Evolutionary conservation across 2,797 vertebrate species (phyloP), one percentile per base, ranked within the genome.

Genomic region (Macroramphosus scolopax): DNA sequence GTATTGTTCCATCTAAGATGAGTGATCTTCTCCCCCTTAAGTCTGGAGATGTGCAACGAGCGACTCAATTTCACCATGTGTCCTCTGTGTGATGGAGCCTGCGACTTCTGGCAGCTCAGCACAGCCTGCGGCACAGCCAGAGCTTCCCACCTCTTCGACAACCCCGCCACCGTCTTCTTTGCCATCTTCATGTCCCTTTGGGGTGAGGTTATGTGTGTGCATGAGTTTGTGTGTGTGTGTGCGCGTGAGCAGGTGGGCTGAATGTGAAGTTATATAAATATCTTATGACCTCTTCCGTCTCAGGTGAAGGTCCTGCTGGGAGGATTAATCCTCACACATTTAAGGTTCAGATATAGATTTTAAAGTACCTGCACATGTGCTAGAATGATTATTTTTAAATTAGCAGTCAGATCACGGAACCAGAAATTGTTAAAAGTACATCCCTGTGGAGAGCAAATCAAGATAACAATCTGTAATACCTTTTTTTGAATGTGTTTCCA

Each of bases 111-210:
- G 96, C 92, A 92, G 54, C 92, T 99, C 70, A 98, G 93, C 84
- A 92, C 91, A 0, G 95, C 95, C 5, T 99, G 96, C 37, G 87
- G 88, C 47, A 98, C 94, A 0, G 95, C 95, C 2, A 89, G 87
- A 25, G 95, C 96, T 3, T 98, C 95, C 17, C 96, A 99, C 85
- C 91, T 99, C 38, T 99, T 99, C 49, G 96, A 99, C 86, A 99
- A 98, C 77, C 96, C 96, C 0, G 96, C 93, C 51, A 99, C 96
- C 0, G 93, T 99, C 74, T 92, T 99, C 86, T 99, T 98, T 38
- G 93, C 95, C 61, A 84, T 99, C 76, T 99, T 99, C 72, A 99
- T 98, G 96, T 97, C 95, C 58, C 87, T 99, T 35, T 99, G 96
- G 96, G 96, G 96, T 98, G 86, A 90, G 93, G 9, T 26, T n/a